These are phyloP conservation scores for Xyrichtys novacula DNA, from an alignment of 2,797 vertebrate genomes.

Conservation along the genomic window DNA sequence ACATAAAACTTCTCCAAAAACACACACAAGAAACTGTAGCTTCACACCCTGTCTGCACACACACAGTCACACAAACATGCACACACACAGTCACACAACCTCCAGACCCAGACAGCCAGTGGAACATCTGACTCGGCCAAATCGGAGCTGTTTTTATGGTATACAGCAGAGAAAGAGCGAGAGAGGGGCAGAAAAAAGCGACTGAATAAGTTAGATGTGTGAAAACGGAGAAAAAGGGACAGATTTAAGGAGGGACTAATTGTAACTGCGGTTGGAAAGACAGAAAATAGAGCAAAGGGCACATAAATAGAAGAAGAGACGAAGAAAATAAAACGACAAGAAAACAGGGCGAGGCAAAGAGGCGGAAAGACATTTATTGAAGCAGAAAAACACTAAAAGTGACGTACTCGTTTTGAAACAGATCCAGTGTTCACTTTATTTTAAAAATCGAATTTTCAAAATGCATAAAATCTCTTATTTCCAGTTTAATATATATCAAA, in stretches of 20 bases:
- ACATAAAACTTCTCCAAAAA: slow-evolving; percentile 42
- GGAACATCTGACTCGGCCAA: slow-evolving; percentile 61
- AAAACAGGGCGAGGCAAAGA: slow-evolving; percentile 5
- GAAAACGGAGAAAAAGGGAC: background rate
- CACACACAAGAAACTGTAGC: slow-evolving; percentile 55
- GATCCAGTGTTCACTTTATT: too few relatives aligned
- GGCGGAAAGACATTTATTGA: background rate
- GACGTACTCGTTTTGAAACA: too few relatives aligned
- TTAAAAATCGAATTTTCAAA: too few relatives aligned
- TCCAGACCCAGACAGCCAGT: slow-evolving; percentile 38
- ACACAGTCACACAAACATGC: slow-evolving; percentile 28
- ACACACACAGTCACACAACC: slow-evolving; percentile 19
- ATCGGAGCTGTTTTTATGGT: slow-evolving; percentile 43
- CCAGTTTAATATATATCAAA: too few relatives aligned
- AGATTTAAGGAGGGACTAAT: background rate
- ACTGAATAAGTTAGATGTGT: background rate
- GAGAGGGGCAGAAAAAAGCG: background rate
- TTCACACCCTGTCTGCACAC: slow-evolving; percentile 37
- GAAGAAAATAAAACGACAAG: background rate
- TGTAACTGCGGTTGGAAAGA: background rate
- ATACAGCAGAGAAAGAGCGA: background rate
- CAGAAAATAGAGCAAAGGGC: slow-evolving; percentile 4
- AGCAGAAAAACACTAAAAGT: background rate
- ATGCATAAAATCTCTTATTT: too few relatives aligned
- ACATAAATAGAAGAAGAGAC: background rate